Percentiles rank a stretch among this genome's conserved stretches.
phyloP scores from a whole-genome alignment of 64 coral and sea anemone species.

The Montipora sp. region DNA sequence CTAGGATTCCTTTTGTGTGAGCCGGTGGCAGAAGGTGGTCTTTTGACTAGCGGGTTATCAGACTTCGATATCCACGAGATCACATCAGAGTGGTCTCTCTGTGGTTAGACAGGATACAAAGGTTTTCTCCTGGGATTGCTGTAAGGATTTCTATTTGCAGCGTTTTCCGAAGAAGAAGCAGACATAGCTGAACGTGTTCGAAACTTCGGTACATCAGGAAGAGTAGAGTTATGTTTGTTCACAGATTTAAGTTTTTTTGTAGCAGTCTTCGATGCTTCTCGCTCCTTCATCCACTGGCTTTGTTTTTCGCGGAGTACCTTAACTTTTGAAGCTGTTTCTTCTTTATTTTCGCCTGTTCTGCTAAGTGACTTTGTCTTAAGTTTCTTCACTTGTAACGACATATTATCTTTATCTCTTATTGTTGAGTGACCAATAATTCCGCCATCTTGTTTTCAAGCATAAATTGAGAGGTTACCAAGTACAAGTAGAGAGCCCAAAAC shows the following conservation, averaged over 20 bases:
- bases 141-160: slow-evolving; percentile 38
- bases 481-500: not conserved
- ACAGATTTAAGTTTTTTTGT: slow-evolving; percentile 5
- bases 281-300: slow-evolving; percentile 87
- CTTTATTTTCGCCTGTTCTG: slow-evolving; percentile 55
- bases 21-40: too few species aligned
- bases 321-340: slow-evolving; percentile 84
- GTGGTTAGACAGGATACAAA: slow-evolving; percentile 68
- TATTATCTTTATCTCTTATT: not conserved
- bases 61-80: slow-evolving; percentile 75
- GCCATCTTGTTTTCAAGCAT: slow-evolving; percentile 64
- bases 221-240: slow-evolving; percentile 32
- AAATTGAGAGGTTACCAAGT: slow-evolving; percentile 39
- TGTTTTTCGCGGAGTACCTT: slow-evolving; percentile 83
- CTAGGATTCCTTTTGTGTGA: too few species aligned
- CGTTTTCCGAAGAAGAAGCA: slow-evolving; percentile 15
- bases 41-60: too few species aligned
- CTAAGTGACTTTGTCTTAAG: slow-evolving; percentile 32
- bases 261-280: slow-evolving; percentile 70
- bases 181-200: slow-evolving; percentile 9
- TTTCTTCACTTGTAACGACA: slow-evolving; percentile 82
- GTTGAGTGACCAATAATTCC: not conserved
- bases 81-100: slow-evolving; percentile 78
- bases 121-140: slow-evolving; percentile 86
- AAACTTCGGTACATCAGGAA: slow-evolving; percentile 38